Evolutionary conservation across 2,113 vertebrate genomes (phyloP).

Genomic region (Ursus arctos): DNA sequence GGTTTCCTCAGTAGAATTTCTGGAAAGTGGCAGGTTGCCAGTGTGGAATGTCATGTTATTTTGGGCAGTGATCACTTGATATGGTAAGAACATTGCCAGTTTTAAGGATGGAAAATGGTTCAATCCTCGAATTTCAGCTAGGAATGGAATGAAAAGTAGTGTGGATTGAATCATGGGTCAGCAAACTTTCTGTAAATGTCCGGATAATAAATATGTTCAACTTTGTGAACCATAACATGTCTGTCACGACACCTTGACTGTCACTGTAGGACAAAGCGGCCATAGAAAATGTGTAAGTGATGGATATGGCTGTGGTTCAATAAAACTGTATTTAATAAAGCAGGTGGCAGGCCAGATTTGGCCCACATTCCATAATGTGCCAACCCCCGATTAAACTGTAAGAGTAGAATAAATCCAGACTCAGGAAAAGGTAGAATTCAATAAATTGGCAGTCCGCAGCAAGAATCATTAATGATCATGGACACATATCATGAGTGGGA

Average conservation of each 20-base stretch:
- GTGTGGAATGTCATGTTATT: not conserved
- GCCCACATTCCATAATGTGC: not conserved
- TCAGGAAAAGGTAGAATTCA: not conserved
- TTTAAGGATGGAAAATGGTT: not conserved
- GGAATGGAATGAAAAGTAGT: not conserved
- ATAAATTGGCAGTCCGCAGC: not conserved
- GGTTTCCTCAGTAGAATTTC: conserved; percentile 22
- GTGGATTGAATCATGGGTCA: not conserved
- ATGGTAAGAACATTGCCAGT: not conserved
- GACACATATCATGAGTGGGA: not conserved
- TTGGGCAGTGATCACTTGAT: not conserved
- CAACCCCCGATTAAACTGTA: not conserved
- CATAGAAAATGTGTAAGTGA: not conserved
- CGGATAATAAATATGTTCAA: not conserved
- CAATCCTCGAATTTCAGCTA: not conserved
- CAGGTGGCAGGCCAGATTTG: not conserved
- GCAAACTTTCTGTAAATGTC: not conserved
- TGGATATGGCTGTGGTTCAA: not conserved
- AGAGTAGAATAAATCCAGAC: not conserved
- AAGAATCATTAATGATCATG: not conserved
- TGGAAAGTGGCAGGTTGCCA: not conserved
- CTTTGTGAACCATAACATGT: not conserved
- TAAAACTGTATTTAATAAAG: conserved; percentile 40
- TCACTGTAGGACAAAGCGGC: not conserved
- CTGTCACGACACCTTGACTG: not conserved